phyloP scores from a whole-genome alignment of 2,888 invertebrate species.

The Cephus pulcher region DNA sequence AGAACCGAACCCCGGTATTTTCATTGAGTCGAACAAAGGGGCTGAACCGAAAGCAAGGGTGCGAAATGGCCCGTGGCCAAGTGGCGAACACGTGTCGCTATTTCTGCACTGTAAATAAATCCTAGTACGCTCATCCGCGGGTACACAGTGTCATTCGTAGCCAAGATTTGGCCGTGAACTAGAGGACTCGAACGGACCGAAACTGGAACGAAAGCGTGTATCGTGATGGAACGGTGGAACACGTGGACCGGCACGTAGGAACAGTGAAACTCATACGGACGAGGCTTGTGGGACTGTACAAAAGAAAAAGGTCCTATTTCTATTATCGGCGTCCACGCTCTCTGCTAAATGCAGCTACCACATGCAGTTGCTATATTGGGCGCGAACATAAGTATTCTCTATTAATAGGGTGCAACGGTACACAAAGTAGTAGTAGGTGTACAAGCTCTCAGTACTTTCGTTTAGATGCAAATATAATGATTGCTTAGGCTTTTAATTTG shows the following conservation, averaged over 20 bases:
- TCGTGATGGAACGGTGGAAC: background rate
- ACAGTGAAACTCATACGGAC: background rate
- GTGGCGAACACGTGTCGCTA: constrained; percentile 44
- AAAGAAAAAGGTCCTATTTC: background rate
- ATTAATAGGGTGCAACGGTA: background rate
- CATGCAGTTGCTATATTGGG: background rate
- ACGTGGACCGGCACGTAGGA: background rate
- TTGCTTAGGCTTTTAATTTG: background rate
- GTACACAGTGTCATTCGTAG: background rate
- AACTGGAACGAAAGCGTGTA: background rate
- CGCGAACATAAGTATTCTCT: background rate
- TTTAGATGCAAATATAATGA: background rate
- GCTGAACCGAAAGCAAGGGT: constrained; percentile 2
- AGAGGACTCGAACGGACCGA: background rate
- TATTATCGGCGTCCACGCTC: background rate
- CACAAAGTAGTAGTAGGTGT: background rate
- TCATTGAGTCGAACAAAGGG: constrained; percentile 23
- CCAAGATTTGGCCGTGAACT: constrained; percentile 31
- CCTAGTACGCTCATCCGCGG: background rate
- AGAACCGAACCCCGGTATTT: background rate
- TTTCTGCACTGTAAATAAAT: constrained; percentile 34
- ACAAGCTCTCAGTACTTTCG: background rate
- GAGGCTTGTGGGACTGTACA: background rate
- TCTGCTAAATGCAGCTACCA: background rate
- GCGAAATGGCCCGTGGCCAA: constrained; percentile 39